These are phyloP conservation scores for Holothuria leucospilota DNA, from an alignment of 53 echinoderm and acorn worm species.

Conservation along the genomic window DNA sequence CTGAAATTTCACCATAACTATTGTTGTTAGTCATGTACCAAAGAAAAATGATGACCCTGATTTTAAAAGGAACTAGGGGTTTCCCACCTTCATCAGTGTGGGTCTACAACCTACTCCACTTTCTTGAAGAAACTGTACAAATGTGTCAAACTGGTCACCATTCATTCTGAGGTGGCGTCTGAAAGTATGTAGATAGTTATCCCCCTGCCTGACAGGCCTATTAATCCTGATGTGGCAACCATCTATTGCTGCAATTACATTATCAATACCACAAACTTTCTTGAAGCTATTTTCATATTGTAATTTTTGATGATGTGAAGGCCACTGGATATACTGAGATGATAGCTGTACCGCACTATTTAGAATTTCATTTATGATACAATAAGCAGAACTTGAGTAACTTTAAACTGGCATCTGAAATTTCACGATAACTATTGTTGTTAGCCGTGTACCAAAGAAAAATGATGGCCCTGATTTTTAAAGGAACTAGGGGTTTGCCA, in stretches of 20 bases:
- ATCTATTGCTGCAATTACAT: neutral
- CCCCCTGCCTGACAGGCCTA: neutral
- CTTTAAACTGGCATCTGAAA: neutral
- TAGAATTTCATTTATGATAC: neutral
- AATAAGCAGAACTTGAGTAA: neutral
- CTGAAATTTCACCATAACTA: too few species aligned
- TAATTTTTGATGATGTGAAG: neutral
- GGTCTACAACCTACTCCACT: too few species aligned
- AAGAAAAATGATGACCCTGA: too few species aligned
- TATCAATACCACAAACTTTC: neutral
- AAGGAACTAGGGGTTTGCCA: too few species aligned
- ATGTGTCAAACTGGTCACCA: too few species aligned
- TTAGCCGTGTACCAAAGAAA: neutral
- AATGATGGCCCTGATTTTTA: neutral
- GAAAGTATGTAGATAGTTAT: slow-evolving; percentile 16
- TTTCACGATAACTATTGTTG: neutral
- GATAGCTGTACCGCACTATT: neutral
- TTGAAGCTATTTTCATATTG: neutral
- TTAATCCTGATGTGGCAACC: neutral
- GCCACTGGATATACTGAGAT: neutral
- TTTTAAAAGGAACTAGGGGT: too few species aligned
- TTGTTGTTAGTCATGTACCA: too few species aligned
- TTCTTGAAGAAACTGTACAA: too few species aligned
- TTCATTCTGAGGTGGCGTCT: too few species aligned
- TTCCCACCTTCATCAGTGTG: too few species aligned